These are phyloP conservation scores for Glossosoma conforme DNA, from an alignment of 1,140 invertebrate genomes.

Conservation along the genomic window DNA sequence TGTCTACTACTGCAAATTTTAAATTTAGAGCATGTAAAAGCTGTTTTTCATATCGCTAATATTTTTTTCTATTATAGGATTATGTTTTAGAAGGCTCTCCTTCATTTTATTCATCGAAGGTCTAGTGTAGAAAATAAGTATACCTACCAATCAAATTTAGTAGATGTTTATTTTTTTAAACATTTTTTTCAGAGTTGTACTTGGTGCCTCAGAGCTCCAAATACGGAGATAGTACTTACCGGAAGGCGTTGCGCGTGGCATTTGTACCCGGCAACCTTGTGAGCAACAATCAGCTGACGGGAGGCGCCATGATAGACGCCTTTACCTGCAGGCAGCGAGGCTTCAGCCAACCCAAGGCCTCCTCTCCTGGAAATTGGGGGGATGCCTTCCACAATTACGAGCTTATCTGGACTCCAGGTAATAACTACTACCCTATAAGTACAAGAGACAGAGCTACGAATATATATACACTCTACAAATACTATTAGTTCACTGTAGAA, in stretches of 20 bases:
- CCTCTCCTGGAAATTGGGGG: not conserved
- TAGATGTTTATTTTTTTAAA: too few species aligned
- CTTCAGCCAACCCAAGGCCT: not conserved
- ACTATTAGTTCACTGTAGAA: too few species aligned
- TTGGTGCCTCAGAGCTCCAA: slow-evolving; percentile 49
- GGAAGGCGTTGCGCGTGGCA: slow-evolving; percentile 48
- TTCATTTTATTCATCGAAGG: too few species aligned
- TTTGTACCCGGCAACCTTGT: slow-evolving; percentile 43
- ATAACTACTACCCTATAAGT: slow-evolving; percentile 1
- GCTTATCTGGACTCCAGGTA: slow-evolving; percentile 18
- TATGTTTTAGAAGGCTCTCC: not conserved
- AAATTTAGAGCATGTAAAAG: not conserved
- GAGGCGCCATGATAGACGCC: slow-evolving; percentile 12
- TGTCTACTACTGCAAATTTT: not conserved
- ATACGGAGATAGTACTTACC: slow-evolving; percentile 49
- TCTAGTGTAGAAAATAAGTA: too few species aligned
- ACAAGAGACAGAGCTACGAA: not conserved
- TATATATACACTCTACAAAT: not conserved
- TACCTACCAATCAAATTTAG: too few species aligned
- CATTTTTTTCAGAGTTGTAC: slow-evolving; percentile 47
- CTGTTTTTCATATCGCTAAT: not conserved
- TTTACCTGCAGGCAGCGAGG: slow-evolving; percentile 10
- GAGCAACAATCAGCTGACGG: slow-evolving; percentile 10
- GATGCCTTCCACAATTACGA: slow-evolving; percentile 18
- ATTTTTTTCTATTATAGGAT: not conserved